Evolutionary conservation across 2,797 vertebrate genomes (phyloP).

Genomic region (Mareca strepera): DNA sequence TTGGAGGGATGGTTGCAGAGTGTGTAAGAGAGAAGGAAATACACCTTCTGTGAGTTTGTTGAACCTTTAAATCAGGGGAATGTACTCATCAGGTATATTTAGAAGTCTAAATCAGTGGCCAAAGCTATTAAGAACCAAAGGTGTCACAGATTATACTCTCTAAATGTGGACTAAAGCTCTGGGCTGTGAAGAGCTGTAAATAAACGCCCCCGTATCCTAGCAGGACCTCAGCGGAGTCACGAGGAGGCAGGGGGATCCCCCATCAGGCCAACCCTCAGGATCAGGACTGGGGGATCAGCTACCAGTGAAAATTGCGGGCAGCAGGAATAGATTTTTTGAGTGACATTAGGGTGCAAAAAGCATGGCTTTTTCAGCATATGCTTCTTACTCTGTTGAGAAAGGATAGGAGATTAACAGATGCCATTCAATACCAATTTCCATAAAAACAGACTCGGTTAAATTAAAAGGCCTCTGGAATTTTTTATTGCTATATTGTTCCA

Average conservation of each 20-base stretch:
- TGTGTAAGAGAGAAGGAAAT: not conserved
- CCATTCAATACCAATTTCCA: conserved; percentile 7
- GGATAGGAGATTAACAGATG: not conserved
- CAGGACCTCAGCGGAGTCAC: not conserved
- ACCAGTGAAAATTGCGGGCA: not conserved
- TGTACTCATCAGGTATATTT: not conserved
- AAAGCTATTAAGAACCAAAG: not conserved
- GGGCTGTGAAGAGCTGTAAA: not conserved
- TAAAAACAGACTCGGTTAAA: conserved; percentile 31
- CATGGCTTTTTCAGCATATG: not conserved
- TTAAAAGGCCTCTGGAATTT: conserved; percentile 17
- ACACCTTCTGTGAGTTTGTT: not conserved
- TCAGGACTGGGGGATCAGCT: not conserved
- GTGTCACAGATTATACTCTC: not conserved
- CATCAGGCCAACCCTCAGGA: not conserved
- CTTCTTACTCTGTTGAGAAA: conserved; percentile 1
- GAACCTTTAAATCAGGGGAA: not conserved
- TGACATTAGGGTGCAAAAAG: not conserved
- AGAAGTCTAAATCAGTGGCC: conserved; percentile 11
- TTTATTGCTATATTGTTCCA: conserved; percentile 18
- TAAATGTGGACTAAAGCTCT: conserved; percentile 9
- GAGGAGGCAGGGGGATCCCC: not conserved
- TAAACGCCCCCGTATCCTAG: not conserved
- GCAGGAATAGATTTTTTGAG: not conserved
- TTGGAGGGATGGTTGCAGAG: not conserved